Evolutionary conservation across 2,888 invertebrate species (phyloP), one percentile per base, ranked within the genome.

Genomic region (Neoaliturus tenellus): DNA sequence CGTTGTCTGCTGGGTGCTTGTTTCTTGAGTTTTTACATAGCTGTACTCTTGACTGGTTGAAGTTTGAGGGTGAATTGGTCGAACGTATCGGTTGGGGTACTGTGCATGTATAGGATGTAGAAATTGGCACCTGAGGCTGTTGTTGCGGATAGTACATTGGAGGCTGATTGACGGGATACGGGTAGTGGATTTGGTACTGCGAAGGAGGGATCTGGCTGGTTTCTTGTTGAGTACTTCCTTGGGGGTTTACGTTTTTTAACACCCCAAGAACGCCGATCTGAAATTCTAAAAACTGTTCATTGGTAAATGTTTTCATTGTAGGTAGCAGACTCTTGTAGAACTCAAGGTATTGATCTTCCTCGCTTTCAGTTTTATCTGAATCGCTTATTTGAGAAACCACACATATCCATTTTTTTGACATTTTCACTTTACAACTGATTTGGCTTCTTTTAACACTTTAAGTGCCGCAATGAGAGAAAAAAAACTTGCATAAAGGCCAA

Each of bases 311-410:
- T 71, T 84, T 80, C 17, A 84, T 41, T 23, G 73, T 81, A 81
- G 84, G 84, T 41, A 84, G 31, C 69, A 83, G 71, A 51, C 80
- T 71, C 51, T 55, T 81, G 69, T 71, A 83, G 51, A 83, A 83
- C 20, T 51, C 80, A 31, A 83, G 33, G 71, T 84, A 81, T 48
- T 69, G 67, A 67, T 83, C 83, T 31, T 83, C 83, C 62, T 62
- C 35, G n/a, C n/a, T n/a, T n/a, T n/a, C n/a, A n/a, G n/a, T n/a
- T n/a, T n/a, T n/a, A n/a, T n/a, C n/a, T n/a, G n/a, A n/a, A n/a
- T n/a, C n/a, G n/a, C n/a, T n/a, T n/a, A n/a, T n/a, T n/a, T n/a
- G n/a, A n/a, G n/a, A n/a, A n/a, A n/a, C n/a, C n/a, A n/a, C n/a
- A n/a, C n/a, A n/a, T n/a, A n/a, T n/a, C n/a, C n/a, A n/a, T n/a